phyloP scores from a whole-genome alignment of 2,113 vertebrate species.

The Pteropus alecto region DNA sequence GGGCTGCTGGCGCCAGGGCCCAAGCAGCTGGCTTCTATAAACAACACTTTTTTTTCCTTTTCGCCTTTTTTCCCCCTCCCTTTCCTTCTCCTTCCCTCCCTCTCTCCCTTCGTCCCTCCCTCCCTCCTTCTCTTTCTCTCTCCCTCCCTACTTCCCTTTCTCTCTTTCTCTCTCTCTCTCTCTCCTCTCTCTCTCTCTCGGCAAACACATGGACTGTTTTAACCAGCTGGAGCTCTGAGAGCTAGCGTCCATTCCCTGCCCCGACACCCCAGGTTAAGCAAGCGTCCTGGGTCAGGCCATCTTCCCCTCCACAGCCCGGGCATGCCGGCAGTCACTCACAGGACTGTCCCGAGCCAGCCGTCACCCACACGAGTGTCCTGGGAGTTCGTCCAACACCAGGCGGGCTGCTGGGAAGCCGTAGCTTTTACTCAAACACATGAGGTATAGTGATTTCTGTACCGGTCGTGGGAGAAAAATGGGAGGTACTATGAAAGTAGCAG shows the following conservation, averaged over 20 bases:
- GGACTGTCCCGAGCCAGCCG: background rate
- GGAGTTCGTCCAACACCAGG: background rate
- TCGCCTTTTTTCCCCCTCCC: slow-evolving; percentile 6
- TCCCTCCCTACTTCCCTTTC: background rate
- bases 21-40: slow-evolving; percentile 87
- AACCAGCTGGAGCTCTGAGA: no score
- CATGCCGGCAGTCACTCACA: background rate
- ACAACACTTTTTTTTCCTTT: slow-evolving; percentile 78
- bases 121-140: background rate
- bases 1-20: slow-evolving; percentile 82
- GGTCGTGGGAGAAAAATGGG: background rate
- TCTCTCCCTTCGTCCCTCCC: background rate
- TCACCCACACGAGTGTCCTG: no score
- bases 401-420: background rate
- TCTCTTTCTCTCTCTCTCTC: background rate
- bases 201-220: no score
- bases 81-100: background rate
- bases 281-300: rapidly evolving
- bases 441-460: background rate
- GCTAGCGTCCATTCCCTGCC: no score
- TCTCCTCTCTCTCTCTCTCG: background rate
- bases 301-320: background rate
- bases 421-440: background rate
- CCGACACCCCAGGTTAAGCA: no score
- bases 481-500: background rate